phyloP scores from a whole-genome alignment of 2,888 invertebrate genomes.

The Macrosoma leucophasiata region DNA sequence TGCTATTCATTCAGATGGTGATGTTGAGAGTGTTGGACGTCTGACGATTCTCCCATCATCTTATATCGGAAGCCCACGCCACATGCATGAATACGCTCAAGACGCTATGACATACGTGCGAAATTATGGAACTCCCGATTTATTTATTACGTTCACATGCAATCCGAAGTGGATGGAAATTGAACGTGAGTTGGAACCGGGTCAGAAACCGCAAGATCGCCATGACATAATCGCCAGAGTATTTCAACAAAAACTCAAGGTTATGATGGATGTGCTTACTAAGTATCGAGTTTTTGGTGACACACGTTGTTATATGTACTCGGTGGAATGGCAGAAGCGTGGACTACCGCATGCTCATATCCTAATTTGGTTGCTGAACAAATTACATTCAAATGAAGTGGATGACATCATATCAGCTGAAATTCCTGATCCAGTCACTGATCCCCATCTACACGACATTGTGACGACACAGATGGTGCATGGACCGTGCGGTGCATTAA shows the following conservation, averaged over 20 bases:
- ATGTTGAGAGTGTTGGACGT: conserved; percentile 18
- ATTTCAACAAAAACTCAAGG: conserved; percentile 18
- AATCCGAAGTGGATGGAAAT: conserved; percentile 20
- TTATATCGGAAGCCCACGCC: conserved; percentile 21
- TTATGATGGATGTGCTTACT: conserved; percentile 15
- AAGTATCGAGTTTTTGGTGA: conserved; percentile 16
- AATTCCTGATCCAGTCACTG: conserved; percentile 25
- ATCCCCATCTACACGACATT: conserved; percentile 14
- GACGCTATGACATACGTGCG: conserved; percentile 31
- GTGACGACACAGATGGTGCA: conserved; percentile 41
- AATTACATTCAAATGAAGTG: conserved; percentile 32
- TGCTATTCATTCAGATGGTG: conserved; percentile 6
- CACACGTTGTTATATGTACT: conserved; percentile 28
- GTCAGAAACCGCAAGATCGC: conserved; percentile 16
- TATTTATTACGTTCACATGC: conserved; percentile 7
- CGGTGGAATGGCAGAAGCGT: conserved; percentile 31
- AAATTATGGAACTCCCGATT: conserved; percentile 23
- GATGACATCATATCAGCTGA: conserved; percentile 35
- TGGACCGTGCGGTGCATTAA: conserved; percentile 42
- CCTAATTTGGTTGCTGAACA: conserved; percentile 31
- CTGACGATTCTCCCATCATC: conserved; percentile 26
- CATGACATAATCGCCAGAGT: conserved; percentile 20
- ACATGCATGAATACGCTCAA: conserved; percentile 25
- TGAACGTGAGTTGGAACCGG: conserved; percentile 3
- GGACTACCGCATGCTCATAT: conserved; percentile 29